Percentiles rank a stretch among this genome's conserved stretches.
Conservation (phyloP, 2,797 vertebrate genomes). For the Menidia menidia region DNA sequence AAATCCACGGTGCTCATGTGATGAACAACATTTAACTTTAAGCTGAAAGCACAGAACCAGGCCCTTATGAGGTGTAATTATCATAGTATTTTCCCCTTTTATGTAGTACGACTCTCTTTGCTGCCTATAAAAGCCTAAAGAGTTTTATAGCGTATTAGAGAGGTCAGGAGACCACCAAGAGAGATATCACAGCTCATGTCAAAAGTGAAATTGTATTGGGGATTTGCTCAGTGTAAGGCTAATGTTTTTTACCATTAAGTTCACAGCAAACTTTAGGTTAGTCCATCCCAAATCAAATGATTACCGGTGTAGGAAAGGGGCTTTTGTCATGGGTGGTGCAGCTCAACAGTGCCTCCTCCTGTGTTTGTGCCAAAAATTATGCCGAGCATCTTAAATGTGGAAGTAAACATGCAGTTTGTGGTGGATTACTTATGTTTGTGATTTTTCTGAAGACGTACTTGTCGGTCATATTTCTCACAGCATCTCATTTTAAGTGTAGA, state of each 20-base stretch:
- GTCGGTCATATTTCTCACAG: neutral
- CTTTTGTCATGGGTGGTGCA: neutral
- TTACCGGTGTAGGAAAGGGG: neutral
- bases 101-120: neutral
- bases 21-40: neutral
- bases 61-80: neutral
- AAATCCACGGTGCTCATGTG: no score
- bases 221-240: neutral
- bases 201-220: neutral
- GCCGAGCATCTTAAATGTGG: neutral
- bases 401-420: neutral
- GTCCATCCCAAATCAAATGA: neutral
- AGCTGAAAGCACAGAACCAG: no score
- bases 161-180: neutral
- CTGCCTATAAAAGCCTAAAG: neutral
- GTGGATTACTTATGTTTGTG: neutral
- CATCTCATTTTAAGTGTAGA: neutral
- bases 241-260: neutral
- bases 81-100: neutral
- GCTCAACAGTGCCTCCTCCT: conserved; percentile 17
- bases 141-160: neutral
- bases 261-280: neutral
- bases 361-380: conserved; percentile 8
- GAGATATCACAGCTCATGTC: neutral
- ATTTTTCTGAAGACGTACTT: neutral